Percentiles rank a stretch among this genome's conserved stretches.
These are phyloP conservation scores for Ichneumoninae sp. DNA, from an alignment of 2,888 invertebrate genomes.

Conservation along the genomic window DNA sequence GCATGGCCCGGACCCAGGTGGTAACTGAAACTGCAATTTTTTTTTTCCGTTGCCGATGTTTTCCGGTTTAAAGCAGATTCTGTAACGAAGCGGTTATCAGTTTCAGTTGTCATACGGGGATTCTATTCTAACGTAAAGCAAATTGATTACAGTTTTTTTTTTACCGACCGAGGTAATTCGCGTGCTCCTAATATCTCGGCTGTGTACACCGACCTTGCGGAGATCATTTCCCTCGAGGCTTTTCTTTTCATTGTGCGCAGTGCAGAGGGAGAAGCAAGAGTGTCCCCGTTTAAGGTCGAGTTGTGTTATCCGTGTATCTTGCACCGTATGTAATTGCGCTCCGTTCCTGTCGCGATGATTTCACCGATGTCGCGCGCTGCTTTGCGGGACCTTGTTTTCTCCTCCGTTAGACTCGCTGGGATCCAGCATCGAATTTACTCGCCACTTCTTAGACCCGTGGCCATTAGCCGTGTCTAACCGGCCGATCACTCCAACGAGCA, in stretches of 20 bases:
- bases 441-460: not conserved
- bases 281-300: conserved; percentile 31
- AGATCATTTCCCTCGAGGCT: conserved; percentile 37
- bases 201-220: conserved; percentile 16
- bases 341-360: conserved; percentile 28
- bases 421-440: conserved; percentile 30
- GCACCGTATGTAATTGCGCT: not conserved
- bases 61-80: too few species aligned
- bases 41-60: not conserved
- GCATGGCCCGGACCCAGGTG: too few species aligned
- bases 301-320: not conserved
- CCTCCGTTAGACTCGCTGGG: not conserved
- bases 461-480: conserved; percentile 3
- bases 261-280: not conserved
- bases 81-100: too few species aligned
- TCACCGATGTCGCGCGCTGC: conserved; percentile 35
- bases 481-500: conserved; percentile 1
- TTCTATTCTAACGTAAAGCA: too few species aligned
- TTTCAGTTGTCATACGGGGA: too few species aligned
- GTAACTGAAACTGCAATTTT: not conserved
- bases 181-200: not conserved
- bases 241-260: not conserved
- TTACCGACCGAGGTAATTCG: not conserved
- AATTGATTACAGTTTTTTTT: not conserved
- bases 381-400: conserved; percentile 18